phyloP scores from a whole-genome alignment of 2,888 invertebrate species.

The Phasia obesa region DNA sequence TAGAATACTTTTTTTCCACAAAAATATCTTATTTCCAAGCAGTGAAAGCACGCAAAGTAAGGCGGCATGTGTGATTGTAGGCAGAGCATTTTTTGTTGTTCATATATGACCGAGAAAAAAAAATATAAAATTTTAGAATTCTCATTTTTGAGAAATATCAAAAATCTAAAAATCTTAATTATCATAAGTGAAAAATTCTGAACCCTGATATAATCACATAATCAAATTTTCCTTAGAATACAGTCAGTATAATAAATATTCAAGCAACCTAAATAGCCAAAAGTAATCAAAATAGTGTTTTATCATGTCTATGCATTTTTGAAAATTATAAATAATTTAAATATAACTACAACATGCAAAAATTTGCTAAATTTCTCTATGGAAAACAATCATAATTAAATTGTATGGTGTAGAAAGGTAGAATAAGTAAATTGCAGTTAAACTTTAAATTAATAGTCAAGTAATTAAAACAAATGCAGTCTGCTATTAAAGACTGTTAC shows the following conservation, averaged over 20 bases:
- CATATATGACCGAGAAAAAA: too few relatives aligned
- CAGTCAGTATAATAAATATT: neutral
- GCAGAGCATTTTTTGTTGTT: too few relatives aligned
- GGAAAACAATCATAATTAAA: conserved; percentile 63
- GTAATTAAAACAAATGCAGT: conserved; percentile 63
- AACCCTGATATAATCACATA: too few relatives aligned
- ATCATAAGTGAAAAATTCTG: too few relatives aligned
- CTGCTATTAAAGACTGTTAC: conserved; percentile 28
- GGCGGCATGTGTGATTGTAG: too few relatives aligned
- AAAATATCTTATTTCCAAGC: too few relatives aligned
- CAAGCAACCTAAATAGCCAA: conserved; percentile 7
- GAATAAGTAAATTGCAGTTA: conserved; percentile 58
- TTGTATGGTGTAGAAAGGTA: conserved; percentile 53
- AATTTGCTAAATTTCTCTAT: conserved; percentile 39
- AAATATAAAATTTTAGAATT: too few relatives aligned
- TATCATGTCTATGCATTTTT: conserved; percentile 1
- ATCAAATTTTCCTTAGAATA: too few relatives aligned
- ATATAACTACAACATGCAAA: conserved; percentile 51
- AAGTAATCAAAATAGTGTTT: conserved; percentile 10
- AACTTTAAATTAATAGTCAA: conserved; percentile 66
- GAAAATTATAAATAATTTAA: conserved; percentile 25
- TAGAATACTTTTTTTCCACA: too few relatives aligned
- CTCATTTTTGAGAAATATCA: too few relatives aligned
- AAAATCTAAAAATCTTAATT: too few relatives aligned
- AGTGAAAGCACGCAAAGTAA: too few relatives aligned